These are phyloP conservation scores for Odontamblyopus lacepedii DNA, from an alignment of 2,797 vertebrate species.

Conservation along the genomic window DNA sequence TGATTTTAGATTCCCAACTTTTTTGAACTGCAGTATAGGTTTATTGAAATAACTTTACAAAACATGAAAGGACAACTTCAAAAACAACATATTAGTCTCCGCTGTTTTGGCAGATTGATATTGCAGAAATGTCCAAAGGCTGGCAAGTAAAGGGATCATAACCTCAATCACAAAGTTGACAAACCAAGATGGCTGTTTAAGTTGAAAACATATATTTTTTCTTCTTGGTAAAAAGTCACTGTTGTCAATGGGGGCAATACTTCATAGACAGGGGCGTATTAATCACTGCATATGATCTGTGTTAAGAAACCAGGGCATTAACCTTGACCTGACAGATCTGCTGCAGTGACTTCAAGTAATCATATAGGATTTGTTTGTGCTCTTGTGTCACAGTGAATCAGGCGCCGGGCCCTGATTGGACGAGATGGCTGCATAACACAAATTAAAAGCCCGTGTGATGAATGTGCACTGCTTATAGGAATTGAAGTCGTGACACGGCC, in stretches of 20 bases:
- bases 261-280: conserved; percentile 35
- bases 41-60: neutral
- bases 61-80: neutral
- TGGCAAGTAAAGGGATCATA: neutral
- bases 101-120: neutral
- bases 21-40: neutral
- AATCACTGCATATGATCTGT: conserved; percentile 49
- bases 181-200: neutral
- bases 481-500: conserved; percentile 26
- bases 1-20: neutral
- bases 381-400: conserved; percentile 59
- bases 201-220: conserved; percentile 5
- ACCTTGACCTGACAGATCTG: conserved; percentile 53
- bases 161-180: conserved; percentile 8
- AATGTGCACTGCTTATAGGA: conserved; percentile 47
- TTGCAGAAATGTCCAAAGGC: neutral
- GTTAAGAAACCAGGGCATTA: conserved; percentile 69
- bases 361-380: conserved; percentile 58
- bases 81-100: neutral
- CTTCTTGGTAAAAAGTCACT: conserved; percentile 15
- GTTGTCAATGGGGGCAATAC: conserved; percentile 43
- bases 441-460: conserved; percentile 61
- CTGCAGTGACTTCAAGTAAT: conserved; percentile 56
- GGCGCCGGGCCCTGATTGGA: conserved; percentile 52
- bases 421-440: conserved; percentile 60